Base-by-base conservation (phyloP, 2,113 vertebrate species). In the Charadrius vociferus region DNA sequence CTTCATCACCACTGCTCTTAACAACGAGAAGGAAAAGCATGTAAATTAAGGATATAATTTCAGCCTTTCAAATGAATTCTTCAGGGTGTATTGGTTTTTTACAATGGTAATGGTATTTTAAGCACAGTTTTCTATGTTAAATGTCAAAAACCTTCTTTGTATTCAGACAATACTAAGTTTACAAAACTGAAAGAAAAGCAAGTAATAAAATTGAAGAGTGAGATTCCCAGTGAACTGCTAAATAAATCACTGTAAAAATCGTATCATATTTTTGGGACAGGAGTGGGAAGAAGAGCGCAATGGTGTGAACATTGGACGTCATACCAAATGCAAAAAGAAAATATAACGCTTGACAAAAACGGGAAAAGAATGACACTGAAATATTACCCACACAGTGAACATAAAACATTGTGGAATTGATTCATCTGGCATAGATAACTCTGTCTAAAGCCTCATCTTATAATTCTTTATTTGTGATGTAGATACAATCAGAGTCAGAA, bases 31-130 rank as follows among this genome's bases (percentile, higher is more conserved):
- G 41, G 45, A 81, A 85, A 85, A 93, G 5, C 36, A 56, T 58
- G 39, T 85, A 93, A 93, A 89, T 91, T 91, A 95, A 91, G 53
- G 26, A 24, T 58, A 70, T 85, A 53, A 95, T 94, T 97, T 89
- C 70, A 94, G 66, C 24, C 53, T 89, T 89, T 93, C 70, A 75
- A 93, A 68, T 1, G 0, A 95, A 79, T 94, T 85, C 53, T 90
- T 87, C 49, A 37, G 32, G 22, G 32, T 80, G 91, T 95, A 93
- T 91, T 75, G 19, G 30, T 71, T 65, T 85, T 36, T 73, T 87
- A 66, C 62, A 85, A 55, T 4, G 6, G 16, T 62, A 93, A 89
- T 68, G 45, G 23, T 81, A 89, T 91, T 95, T 97, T 85, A 95
- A 97, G 58, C 62, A 90, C 18, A 88, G 39, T 37, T 87, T 82